Conservation (phyloP, 2,797 vertebrate species). For the Manis crassicaudata region DNA sequence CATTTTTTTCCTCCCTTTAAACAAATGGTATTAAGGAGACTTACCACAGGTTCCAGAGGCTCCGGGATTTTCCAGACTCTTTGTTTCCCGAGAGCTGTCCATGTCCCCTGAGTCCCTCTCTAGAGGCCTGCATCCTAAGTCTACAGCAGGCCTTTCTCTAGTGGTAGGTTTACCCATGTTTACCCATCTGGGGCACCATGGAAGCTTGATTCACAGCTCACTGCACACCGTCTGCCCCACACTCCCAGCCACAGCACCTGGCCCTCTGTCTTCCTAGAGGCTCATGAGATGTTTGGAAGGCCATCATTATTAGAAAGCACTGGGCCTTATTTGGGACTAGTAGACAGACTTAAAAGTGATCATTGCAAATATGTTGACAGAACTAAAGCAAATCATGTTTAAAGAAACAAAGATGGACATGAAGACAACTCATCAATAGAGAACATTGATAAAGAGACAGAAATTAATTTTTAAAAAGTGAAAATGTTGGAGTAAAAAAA, state of each 20-base stretch:
- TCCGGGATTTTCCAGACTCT: background rate
- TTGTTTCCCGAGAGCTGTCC: background rate
- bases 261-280: background rate
- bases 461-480: background rate
- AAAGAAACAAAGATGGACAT: background rate
- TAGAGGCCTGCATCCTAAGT: background rate
- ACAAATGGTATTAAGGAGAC: background rate
- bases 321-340: background rate
- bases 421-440: background rate
- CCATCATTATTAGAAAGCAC: background rate
- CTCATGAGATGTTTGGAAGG: background rate
- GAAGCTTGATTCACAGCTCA: background rate
- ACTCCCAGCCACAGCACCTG: background rate
- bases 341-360: background rate
- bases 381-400: background rate
- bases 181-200: background rate
- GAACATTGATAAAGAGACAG: background rate
- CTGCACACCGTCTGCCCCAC: accelerated
- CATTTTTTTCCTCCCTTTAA: background rate
- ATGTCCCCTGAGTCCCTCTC: background rate
- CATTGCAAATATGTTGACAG: background rate
- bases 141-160: background rate
- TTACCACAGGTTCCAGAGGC: background rate
- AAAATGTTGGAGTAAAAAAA: background rate
- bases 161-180: accelerated